Conservation (phyloP, 2,113 vertebrate species). For the Orientallactaga bullata region DNA sequence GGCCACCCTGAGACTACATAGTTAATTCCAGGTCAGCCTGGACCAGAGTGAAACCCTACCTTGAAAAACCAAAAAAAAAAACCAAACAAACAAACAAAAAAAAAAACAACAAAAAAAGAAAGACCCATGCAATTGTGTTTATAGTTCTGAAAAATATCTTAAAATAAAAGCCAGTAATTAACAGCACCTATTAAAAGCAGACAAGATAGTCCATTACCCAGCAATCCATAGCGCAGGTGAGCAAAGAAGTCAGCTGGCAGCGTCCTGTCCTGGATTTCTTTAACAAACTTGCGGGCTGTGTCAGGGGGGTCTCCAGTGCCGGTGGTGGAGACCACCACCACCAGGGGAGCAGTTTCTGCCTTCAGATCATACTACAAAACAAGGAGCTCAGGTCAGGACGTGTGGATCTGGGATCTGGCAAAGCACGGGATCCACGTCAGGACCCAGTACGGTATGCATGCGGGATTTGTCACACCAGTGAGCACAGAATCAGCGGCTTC, state of each 20-base stretch:
- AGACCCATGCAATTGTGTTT: neutral
- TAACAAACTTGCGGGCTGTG: conserved; percentile 92
- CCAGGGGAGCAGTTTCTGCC: conserved; percentile 92
- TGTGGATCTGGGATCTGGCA: no score
- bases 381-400: neutral
- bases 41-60: no score
- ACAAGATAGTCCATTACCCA: conserved; percentile 88
- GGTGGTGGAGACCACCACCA: conserved; percentile 96
- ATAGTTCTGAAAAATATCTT: neutral
- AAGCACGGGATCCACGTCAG: no score
- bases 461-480: neutral
- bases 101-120: neutral
- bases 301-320: conserved; percentile 97
- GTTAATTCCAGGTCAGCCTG: no score
- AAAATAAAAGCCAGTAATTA: neutral
- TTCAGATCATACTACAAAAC: conserved; percentile 92
- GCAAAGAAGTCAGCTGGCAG: conserved; percentile 88
- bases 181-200: neutral
- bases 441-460: no score
- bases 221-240: conserved; percentile 93
- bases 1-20: no score
- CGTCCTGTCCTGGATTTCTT: conserved; percentile 88
- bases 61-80: no score
- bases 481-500: no score
- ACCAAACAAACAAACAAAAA: no score